Evolutionary conservation across 2,797 vertebrate species (phyloP).

Genomic region (Salmo trutta): DNA sequence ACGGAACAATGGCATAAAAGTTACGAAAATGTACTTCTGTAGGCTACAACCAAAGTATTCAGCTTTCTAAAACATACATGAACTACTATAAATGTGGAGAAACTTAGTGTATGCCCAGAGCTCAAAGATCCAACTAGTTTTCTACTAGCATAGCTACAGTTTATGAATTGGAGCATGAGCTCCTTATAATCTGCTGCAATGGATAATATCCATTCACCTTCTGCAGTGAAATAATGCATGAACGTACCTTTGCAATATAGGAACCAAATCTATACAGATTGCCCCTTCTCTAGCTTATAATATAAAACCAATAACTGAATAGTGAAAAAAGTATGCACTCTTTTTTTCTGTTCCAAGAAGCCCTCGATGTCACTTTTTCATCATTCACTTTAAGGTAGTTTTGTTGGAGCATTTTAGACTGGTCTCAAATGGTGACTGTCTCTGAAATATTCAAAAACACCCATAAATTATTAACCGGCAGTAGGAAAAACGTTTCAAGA

Average conservation of each 20-base stretch:
- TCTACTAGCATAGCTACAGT: too few species aligned
- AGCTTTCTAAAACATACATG: too few species aligned
- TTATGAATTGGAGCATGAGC: constrained; percentile 44
- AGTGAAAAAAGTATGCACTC: constrained; percentile 15
- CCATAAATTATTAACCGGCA: constrained; percentile 77
- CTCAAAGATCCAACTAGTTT: too few species aligned
- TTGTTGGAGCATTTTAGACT: constrained; percentile 56
- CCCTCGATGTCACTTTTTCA: background rate
- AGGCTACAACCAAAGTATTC: background rate
- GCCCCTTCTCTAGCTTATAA: constrained; percentile 43
- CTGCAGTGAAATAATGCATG: constrained; percentile 60
- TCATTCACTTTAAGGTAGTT: constrained; percentile 50
- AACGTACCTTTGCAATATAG: constrained; percentile 59
- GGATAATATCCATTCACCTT: constrained; percentile 16
- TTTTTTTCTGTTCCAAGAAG: constrained; percentile 10
- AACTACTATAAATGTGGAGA: too few species aligned
- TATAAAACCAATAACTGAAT: constrained; percentile 18
- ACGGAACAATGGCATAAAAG: background rate
- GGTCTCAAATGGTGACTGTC: constrained; percentile 64
- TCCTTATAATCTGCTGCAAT: background rate
- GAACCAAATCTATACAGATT: constrained; percentile 54
- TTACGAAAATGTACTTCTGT: background rate
- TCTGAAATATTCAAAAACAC: constrained; percentile 80
- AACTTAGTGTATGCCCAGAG: too few species aligned
- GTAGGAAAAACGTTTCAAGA: constrained; percentile 71